phyloP scores from a whole-genome alignment of 1,140 invertebrate genomes.

The Piezodorus guildinii region DNA sequence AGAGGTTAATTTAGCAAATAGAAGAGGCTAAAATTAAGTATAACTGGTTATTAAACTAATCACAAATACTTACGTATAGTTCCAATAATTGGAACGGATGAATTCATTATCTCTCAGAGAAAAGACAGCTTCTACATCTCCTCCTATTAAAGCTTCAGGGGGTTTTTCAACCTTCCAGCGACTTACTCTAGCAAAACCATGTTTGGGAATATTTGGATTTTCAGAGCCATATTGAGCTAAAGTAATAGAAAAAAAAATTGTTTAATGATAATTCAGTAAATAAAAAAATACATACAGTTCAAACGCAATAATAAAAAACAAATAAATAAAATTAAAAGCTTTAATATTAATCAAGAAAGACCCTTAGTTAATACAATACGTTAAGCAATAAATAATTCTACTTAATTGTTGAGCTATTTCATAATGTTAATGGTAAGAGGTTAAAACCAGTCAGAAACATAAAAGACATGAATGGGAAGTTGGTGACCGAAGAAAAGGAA shows the following conservation, averaged over 20 bases:
- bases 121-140: conserved; percentile 83
- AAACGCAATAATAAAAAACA: no score
- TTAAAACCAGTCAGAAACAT: no score
- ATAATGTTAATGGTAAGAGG: no score
- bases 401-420: no score
- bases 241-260: conserved; percentile 21
- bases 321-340: no score
- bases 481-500: no score
- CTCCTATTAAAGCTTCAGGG: conserved; percentile 71
- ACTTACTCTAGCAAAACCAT: conserved; percentile 85
- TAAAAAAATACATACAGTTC: no score
- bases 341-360: no score
- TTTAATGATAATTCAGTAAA: no score
- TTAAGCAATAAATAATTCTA: no score
- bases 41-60: neutral
- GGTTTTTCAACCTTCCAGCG: conserved; percentile 82
- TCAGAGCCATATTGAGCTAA: conserved; percentile 88
- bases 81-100: conserved; percentile 79
- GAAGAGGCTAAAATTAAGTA: neutral
- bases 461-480: no score
- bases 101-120: conserved; percentile 84
- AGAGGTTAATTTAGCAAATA: neutral
- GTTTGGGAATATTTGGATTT: conserved; percentile 58
- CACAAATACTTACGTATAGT: conserved; percentile 56
- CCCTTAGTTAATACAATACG: no score